These are phyloP conservation scores for Trachythela sp. DNA, from an alignment of 64 coral and sea anemone species.

Conservation along the genomic window DNA sequence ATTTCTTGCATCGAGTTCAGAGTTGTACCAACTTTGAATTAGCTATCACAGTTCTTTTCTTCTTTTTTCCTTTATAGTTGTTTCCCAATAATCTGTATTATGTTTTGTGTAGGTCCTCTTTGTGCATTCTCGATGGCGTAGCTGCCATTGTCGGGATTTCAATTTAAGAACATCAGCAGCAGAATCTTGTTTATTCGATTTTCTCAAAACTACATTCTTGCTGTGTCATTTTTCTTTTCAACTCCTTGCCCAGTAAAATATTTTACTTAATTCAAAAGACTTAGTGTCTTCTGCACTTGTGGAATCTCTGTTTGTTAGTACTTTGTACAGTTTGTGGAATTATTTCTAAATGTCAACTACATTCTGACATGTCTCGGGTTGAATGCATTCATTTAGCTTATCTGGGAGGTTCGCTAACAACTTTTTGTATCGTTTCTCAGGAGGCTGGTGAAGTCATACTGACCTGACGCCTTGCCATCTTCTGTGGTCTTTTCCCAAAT, in stretches of 20 bases:
- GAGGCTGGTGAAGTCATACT: slow-evolving; percentile 14
- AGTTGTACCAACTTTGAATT: not conserved
- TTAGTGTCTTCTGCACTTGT: not conserved
- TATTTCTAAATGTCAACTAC: not conserved
- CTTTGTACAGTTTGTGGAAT: not conserved
- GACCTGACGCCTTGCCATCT: not conserved
- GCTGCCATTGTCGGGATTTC: no score
- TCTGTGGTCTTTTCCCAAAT: slow-evolving; percentile 21
- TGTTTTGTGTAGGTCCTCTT: no score
- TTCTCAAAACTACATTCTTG: not conserved
- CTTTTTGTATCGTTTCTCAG: not conserved
- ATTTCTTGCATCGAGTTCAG: no score
- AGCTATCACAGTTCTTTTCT: no score
- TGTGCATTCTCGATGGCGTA: no score
- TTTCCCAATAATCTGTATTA: no score
- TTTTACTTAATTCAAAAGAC: not conserved
- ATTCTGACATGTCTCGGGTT: not conserved
- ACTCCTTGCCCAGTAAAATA: not conserved
- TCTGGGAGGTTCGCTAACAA: not conserved
- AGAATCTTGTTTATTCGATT: not conserved
- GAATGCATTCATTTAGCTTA: not conserved
- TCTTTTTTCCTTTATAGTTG: no score
- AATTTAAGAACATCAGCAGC: not conserved
- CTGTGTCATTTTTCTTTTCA: not conserved
- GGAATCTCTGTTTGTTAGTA: not conserved